Evolutionary conservation across 2,797 vertebrate species (phyloP), one percentile per base, ranked within the genome.

Genomic region (Sebastes goodei): DNA sequence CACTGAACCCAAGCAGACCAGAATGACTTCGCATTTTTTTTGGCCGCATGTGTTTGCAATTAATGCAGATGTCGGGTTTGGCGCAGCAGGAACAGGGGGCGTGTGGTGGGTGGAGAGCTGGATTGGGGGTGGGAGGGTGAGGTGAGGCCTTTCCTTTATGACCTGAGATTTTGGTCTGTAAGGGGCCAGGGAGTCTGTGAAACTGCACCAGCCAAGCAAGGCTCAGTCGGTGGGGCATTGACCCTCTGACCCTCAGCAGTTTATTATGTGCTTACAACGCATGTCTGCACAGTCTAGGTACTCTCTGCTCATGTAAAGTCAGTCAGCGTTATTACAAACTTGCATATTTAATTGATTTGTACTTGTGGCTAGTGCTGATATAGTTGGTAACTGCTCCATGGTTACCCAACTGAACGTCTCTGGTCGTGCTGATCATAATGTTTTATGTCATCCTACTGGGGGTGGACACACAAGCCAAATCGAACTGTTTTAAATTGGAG

Each of bases 11-110:
- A 9, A 80, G 20, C 75, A 63, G n/a, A 88, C n/a, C 88, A 92
- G 70, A 82, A 84, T 96, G 95, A 96, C 92, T 94, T 1, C 78
- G 95, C 95, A 95, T 68, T 93, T 95, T 93, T 63, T 77, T 76
- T 1, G 25, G 5, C 42, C 6, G n/a, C 95, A 95, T 91, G 62
- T 96, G 94, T 91, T 96, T 94, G 81, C 74, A 76, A 78, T 96
- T 90, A 93, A 65, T 73, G 67, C 61, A 75, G 65, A 75, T 65
- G 46, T 81, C 5, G 17, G 72, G 71, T 55, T 88, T 78, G 67
- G 78, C 1, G 12, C 5, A 0, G 65, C 4, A 35, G 68, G 32
- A 52, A 30, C 6, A 6, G 60, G 30, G 29, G 23, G 32, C 10
- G 59, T 66, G 60, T 53, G 70, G 32, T 38, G 52, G 69, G 66